A percentile compares a stretch with the other conserved stretches of the same genome.
phyloP scores from a whole-genome alignment of 2,888 invertebrate species.

The Euplexia lucipara region DNA sequence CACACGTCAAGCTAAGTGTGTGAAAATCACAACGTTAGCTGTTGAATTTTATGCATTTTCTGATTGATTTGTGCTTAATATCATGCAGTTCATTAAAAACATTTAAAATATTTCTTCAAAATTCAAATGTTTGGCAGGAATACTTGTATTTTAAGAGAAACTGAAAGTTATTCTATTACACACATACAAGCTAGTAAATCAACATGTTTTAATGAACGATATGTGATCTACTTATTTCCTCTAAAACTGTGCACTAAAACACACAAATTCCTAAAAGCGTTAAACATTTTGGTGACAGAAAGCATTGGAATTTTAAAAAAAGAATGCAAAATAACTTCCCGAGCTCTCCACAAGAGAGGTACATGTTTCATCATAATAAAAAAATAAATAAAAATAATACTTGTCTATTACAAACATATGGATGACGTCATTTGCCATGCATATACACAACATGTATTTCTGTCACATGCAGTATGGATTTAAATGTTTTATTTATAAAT shows the following conservation, averaged over 20 bases:
- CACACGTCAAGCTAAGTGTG: no score
- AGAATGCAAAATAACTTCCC: conserved; percentile 84
- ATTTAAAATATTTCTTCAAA: neutral
- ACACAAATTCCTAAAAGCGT: conserved; percentile 75
- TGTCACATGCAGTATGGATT: conserved; percentile 84
- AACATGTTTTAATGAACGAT: conserved; percentile 48
- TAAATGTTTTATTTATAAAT: conserved; percentile 61
- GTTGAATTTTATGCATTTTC: neutral
- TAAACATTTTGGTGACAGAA: conserved; percentile 83
- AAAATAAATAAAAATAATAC: conserved; percentile 73
- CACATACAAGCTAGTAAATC: conserved; percentile 58
- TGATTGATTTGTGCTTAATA: no score
- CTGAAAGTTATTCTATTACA: conserved; percentile 58
- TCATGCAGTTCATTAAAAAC: neutral
- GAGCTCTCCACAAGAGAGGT: conserved; percentile 91
- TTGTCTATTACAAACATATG: conserved; percentile 69
- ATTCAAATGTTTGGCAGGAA: neutral
- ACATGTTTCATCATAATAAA: conserved; percentile 75
- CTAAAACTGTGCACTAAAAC: conserved; percentile 73
- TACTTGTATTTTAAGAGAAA: conserved; percentile 50
- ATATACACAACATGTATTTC: conserved; percentile 81
- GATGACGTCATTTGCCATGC: conserved; percentile 82
- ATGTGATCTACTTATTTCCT: conserved; percentile 54
- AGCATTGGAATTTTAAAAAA: conserved; percentile 75
- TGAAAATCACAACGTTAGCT: neutral